Evolutionary conservation across 2,888 invertebrate species (phyloP), one percentile per base, ranked within the genome.

Genomic region (Taenaris catops): DNA sequence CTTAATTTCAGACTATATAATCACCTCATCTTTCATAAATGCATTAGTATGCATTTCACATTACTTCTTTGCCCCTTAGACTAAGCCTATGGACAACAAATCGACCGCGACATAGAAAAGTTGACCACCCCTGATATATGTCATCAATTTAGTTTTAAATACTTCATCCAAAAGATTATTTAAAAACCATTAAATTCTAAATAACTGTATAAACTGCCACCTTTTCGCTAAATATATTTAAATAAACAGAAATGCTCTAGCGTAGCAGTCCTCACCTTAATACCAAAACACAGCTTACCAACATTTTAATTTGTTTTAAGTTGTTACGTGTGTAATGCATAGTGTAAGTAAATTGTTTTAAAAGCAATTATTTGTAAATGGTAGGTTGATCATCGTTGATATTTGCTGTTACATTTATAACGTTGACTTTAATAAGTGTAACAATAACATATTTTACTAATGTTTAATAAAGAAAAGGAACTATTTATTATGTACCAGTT

Each of bases 201-300:
- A n/a, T n/a, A n/a, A 19, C 9, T 25, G 25, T 21, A 11, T 12
- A 21, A 18, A 25, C 33, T 21, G 25, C 29, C 33, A 33, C 26
- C 26, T 6, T 28, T 20, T 34, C 17, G 21, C 17, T 29, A 29
- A 24, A 29, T 26, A 32, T 36, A 20, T 35, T 33, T 38, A 24
- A 40, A 23, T 49, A 52, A 53, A 54, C 53, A 52, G 51, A 49
- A 53, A 53, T 64, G 49, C 51, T 58, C 62, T 83, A 80, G 79
- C 52, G 55, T 81, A 83, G 80, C 74, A 63, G 68, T 76, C 83
- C 81, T 86, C 84, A 84, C 79, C 74, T 79, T 72, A 73, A 86
- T 84, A 86, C 86, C 86, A 86, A 86, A 86, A 79, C 76, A 84
- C 86, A 79, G 80, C 81, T 86, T 86, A 86, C 86, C 86, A 86